Percentiles rank a stretch among this genome's conserved stretches.
Evolutionary conservation across 2,113 vertebrate species (phyloP).

Genomic region (Rousettus leschenaultii): DNA sequence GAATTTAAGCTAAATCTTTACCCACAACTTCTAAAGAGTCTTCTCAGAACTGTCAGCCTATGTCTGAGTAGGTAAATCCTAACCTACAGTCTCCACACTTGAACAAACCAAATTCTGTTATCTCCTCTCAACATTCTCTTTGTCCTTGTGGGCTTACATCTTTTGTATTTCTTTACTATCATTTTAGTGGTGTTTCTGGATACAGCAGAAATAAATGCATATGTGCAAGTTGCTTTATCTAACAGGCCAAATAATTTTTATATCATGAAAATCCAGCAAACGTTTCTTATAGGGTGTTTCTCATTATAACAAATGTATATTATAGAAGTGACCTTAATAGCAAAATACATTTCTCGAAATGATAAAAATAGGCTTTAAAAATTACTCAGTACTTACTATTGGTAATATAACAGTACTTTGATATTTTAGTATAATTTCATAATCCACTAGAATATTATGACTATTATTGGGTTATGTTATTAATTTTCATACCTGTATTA

Average conservation of each 20-base stretch:
- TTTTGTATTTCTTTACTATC: not conserved
- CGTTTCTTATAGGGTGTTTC: not conserved
- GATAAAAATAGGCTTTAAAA: not conserved
- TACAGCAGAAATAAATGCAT: not conserved
- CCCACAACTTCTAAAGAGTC: not conserved
- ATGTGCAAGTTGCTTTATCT: not conserved
- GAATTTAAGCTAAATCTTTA: not conserved
- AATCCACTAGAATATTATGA: not conserved
- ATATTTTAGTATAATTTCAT: not conserved
- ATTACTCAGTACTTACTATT: not conserved
- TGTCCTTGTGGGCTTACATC: not conserved
- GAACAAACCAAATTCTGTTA: not conserved
- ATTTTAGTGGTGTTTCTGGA: not conserved
- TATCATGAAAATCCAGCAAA: not conserved
- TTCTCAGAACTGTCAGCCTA: not conserved
- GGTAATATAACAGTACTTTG: not conserved
- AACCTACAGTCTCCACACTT: not conserved
- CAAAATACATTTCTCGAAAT: not conserved
- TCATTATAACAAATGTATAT: conserved; percentile 16
- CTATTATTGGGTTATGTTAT: not conserved
- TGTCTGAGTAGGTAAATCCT: not conserved
- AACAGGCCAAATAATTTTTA: conserved; percentile 9
- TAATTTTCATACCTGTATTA: not conserved
- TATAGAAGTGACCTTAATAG: not conserved
- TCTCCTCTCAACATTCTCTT: not conserved